Evolutionary conservation across 2,888 invertebrate genomes (phyloP).

Genomic region (Bunonema sp.): DNA sequence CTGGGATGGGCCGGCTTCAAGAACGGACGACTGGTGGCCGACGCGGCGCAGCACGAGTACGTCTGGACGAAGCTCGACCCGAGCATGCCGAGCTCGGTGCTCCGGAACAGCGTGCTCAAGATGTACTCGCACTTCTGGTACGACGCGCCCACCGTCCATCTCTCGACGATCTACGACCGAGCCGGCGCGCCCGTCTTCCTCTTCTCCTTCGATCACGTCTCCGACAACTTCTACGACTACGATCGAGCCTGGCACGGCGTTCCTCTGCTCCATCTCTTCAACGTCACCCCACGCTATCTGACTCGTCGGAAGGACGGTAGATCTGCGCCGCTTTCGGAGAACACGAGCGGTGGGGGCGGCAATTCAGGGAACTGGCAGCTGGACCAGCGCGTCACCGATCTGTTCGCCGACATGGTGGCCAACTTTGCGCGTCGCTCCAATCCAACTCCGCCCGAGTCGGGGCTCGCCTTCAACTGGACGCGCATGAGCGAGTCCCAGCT

Average conservation of each 20-base stretch:
- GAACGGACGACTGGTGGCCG: slow-evolving; percentile 35
- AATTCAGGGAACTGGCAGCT: slow-evolving; percentile 39
- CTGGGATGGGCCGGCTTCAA: slow-evolving; percentile 29
- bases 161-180: slow-evolving; percentile 33
- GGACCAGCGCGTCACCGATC: slow-evolving; percentile 42
- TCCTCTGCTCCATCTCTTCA: slow-evolving; percentile 43
- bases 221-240: slow-evolving; percentile 42
- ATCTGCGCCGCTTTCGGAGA: too few relatives aligned
- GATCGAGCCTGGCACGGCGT: slow-evolving; percentile 42
- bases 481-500: slow-evolving; percentile 18
- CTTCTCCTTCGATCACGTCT: slow-evolving; percentile 44
- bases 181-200: slow-evolving; percentile 33
- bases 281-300: slow-evolving; percentile 36
- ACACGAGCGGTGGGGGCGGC: too few relatives aligned
- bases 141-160: slow-evolving; percentile 39
- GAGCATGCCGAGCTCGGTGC: slow-evolving; percentile 17
- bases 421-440: slow-evolving; percentile 38
- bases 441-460: slow-evolving; percentile 37
- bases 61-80: slow-evolving; percentile 36
- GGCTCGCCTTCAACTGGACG: slow-evolving; percentile 42
- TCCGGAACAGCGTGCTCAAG: slow-evolving; percentile 37
- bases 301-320: slow-evolving; percentile 20
- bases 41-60: slow-evolving; percentile 33
- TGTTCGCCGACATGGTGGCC: slow-evolving; percentile 40
- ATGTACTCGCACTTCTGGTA: slow-evolving; percentile 45